Evolutionary conservation across 2,113 vertebrate genomes (phyloP).

Genomic region (Cichladusa arquata): DNA sequence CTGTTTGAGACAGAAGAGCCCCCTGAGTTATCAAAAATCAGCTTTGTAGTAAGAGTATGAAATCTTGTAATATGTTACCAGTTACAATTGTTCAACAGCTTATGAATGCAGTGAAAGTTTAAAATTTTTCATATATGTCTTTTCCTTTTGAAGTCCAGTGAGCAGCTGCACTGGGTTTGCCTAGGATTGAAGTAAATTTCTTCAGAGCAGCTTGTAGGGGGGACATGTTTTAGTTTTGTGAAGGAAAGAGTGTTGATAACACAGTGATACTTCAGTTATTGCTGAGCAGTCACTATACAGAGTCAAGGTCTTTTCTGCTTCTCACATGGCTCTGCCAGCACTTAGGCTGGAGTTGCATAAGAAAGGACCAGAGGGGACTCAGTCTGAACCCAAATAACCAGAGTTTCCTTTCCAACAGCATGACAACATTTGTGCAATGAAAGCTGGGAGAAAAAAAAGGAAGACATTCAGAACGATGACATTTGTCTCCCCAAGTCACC

Average conservation of each 20-base stretch:
- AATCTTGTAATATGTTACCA: background rate
- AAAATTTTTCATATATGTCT: background rate
- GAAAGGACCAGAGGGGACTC: background rate
- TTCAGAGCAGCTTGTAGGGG: background rate
- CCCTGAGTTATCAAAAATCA: background rate
- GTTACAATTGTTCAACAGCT: background rate
- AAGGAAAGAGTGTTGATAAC: background rate
- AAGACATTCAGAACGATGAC: accelerated
- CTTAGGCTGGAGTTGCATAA: accelerated
- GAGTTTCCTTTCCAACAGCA: background rate
- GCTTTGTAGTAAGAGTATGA: background rate
- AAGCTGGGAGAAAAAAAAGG: background rate
- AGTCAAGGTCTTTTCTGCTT: background rate
- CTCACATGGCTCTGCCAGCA: background rate
- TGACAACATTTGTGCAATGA: too few species aligned
- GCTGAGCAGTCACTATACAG: background rate
- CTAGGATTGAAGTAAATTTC: background rate
- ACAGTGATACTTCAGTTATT: background rate
- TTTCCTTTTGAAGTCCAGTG: background rate
- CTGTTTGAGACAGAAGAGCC: background rate
- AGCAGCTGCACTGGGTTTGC: background rate
- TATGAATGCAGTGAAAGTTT: background rate
- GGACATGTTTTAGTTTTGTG: background rate
- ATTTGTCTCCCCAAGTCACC: background rate
- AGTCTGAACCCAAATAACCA: background rate